A percentile compares a stretch with the other conserved stretches of the same genome.
Conservation (phyloP, 2,888 invertebrate genomes). For the Heliconius ismenius region DNA sequence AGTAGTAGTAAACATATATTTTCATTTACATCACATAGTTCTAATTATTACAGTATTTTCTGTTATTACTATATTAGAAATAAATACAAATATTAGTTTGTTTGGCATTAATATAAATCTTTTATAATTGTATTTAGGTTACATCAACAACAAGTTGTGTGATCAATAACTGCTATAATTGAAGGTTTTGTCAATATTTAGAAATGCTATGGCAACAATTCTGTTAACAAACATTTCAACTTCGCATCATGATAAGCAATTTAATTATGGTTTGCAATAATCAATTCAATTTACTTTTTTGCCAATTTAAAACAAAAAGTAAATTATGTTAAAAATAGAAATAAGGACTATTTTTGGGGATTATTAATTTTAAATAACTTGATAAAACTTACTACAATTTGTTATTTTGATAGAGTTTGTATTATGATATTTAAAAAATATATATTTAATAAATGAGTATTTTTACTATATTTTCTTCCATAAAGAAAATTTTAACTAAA, state of each 20-base stretch:
- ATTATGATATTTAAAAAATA: no score
- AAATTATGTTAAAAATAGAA: no score
- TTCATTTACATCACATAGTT: background rate
- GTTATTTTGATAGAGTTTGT: no score
- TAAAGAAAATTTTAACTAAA: no score
- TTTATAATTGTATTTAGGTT: background rate
- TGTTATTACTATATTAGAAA: background rate
- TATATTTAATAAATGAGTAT: no score
- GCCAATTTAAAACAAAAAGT: no score
- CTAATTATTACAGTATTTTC: background rate
- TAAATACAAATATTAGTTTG: background rate
- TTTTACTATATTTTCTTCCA: no score
- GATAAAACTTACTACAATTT: no score
- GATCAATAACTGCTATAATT: slow-evolving; percentile 21
- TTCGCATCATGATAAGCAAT: slow-evolving; percentile 34
- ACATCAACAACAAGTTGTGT: slow-evolving; percentile 5
- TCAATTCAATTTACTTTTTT: no score
- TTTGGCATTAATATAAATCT: background rate
- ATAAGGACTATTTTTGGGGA: no score
- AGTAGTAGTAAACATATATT: background rate
- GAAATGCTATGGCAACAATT: slow-evolving; percentile 46
- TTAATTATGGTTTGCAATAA: background rate
- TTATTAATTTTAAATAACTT: no score
- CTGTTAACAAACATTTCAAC: slow-evolving; percentile 46
- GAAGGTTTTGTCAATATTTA: slow-evolving; percentile 35